Evolutionary conservation across 2,888 invertebrate species (phyloP).

Genomic region (Serrognathus titanus): DNA sequence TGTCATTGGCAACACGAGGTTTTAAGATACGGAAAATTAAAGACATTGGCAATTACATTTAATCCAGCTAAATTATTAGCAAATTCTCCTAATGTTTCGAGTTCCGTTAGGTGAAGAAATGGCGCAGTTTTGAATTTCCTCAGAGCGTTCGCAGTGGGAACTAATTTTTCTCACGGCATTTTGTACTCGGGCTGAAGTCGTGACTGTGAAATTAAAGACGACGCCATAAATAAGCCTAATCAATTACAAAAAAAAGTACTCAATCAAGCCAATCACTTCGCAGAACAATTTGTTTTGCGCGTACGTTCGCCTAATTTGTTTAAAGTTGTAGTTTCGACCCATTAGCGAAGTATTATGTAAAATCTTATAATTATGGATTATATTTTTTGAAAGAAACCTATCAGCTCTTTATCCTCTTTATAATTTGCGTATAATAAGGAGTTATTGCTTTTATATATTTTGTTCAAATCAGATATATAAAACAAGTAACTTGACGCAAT

Average conservation of each 20-base stretch:
- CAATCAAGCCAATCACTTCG: not conserved
- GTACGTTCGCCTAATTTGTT: too few species aligned
- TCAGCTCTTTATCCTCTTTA: too few species aligned
- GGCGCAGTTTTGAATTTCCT: slow-evolving; percentile 8
- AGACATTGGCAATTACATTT: not conserved
- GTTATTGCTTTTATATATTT: too few species aligned
- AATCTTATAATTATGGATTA: too few species aligned
- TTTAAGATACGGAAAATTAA: not conserved
- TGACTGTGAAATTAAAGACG: slow-evolving; percentile 12
- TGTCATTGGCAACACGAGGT: too few species aligned
- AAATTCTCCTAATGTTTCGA: not conserved
- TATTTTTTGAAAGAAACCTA: too few species aligned
- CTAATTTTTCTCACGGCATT: slow-evolving; percentile 14
- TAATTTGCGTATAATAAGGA: too few species aligned
- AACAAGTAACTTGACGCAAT: too few species aligned
- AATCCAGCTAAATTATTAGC: not conserved
- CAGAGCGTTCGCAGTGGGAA: slow-evolving; percentile 4
- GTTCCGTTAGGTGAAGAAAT: slow-evolving; percentile 6
- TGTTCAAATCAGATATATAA: too few species aligned
- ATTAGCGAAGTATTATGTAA: too few species aligned
- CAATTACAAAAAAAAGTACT: slow-evolving; percentile 3
- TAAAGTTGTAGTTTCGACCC: too few species aligned
- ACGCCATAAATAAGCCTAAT: not conserved
- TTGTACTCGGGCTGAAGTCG: slow-evolving; percentile 8
- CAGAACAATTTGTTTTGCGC: too few species aligned